A percentile compares a stretch with the other conserved stretches of the same genome.
These are phyloP conservation scores for Drosophila pruinosa DNA, from an alignment of 1,140 invertebrate genomes.

Conservation along the genomic window DNA sequence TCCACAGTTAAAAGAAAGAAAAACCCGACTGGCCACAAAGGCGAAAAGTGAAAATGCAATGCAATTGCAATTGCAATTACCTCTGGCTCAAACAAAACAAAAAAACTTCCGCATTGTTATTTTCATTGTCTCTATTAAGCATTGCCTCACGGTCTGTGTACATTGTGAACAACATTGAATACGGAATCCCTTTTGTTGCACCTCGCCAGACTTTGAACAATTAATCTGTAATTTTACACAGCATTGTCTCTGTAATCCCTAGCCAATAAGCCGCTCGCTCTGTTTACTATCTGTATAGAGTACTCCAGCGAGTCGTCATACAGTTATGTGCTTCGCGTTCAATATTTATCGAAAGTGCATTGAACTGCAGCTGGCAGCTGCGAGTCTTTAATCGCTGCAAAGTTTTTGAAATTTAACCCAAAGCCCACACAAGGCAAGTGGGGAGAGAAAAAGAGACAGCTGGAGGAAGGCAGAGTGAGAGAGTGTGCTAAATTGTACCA, in stretches of 20 bases:
- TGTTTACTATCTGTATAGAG: constrained; percentile 17
- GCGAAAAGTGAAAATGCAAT: constrained; percentile 51
- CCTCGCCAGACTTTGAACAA: constrained; percentile 17
- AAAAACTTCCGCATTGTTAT: constrained; percentile 48
- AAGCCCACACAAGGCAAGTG: background rate
- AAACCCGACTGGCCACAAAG: constrained; percentile 27
- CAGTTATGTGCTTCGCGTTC: constrained; percentile 8
- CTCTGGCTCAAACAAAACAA: background rate
- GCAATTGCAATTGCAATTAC: constrained; percentile 3
- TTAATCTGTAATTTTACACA: constrained; percentile 52
- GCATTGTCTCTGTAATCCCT: constrained; percentile 49
- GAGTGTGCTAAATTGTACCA: constrained; percentile 32
- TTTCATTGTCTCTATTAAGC: constrained; percentile 25
- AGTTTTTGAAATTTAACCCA: background rate
- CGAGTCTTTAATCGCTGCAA: constrained; percentile 47
- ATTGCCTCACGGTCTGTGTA: background rate
- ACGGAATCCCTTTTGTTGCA: constrained; percentile 14
- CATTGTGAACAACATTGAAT: background rate
- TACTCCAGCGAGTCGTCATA: too few relatives aligned
- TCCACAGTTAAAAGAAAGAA: constrained; percentile 9
- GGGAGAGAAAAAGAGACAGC: background rate
- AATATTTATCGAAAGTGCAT: constrained; percentile 56
- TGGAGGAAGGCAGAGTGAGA: background rate
- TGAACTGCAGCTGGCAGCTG: constrained; percentile 49
- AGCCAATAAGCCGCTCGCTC: constrained; percentile 36